These are phyloP conservation scores for Holocentrus rufus DNA, from an alignment of 2,797 vertebrate species.

Conservation along the genomic window DNA sequence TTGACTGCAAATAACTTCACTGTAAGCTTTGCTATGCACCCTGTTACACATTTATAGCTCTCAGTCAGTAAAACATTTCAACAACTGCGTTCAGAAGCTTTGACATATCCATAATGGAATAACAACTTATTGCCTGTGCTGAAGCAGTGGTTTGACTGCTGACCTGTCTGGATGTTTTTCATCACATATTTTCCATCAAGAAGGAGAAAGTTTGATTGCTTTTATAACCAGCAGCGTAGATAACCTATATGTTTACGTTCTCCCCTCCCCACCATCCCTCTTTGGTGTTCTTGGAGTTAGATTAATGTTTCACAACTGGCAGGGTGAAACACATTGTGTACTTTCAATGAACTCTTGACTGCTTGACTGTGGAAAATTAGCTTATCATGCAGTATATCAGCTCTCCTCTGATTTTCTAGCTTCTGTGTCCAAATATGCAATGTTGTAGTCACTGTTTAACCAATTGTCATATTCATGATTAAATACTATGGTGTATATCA, in stretches of 20 bases:
- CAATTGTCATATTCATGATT: neutral
- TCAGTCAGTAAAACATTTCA: conserved; percentile 56
- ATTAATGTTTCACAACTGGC: conserved; percentile 69
- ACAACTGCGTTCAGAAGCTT: conserved; percentile 37
- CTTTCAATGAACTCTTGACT: conserved; percentile 28
- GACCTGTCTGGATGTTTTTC: neutral
- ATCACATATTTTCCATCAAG: neutral
- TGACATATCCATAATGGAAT: conserved; percentile 14
- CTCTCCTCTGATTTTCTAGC: neutral
- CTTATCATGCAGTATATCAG: conserved; percentile 52
- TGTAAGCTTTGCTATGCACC: conserved; percentile 9
- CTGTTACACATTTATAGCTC: conserved; percentile 66
- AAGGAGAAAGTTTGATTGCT: neutral
- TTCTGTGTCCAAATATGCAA: conserved; percentile 2
- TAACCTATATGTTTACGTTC: neutral
- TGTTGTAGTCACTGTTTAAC: conserved; percentile 40
- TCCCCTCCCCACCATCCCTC: neutral
- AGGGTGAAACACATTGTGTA: conserved; percentile 9
- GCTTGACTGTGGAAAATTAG: conserved; percentile 42
- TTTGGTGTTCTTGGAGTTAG: conserved; percentile 29
- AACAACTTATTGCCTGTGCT: neutral
- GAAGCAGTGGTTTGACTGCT: neutral
- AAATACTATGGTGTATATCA: conserved; percentile 15
- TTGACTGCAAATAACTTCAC: conserved; percentile 51
- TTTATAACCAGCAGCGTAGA: conserved; percentile 4